A percentile compares a stretch with the other conserved stretches of the same genome.
Conservation (phyloP, 1,140 invertebrate species). For the Musca vetustissima region DNA sequence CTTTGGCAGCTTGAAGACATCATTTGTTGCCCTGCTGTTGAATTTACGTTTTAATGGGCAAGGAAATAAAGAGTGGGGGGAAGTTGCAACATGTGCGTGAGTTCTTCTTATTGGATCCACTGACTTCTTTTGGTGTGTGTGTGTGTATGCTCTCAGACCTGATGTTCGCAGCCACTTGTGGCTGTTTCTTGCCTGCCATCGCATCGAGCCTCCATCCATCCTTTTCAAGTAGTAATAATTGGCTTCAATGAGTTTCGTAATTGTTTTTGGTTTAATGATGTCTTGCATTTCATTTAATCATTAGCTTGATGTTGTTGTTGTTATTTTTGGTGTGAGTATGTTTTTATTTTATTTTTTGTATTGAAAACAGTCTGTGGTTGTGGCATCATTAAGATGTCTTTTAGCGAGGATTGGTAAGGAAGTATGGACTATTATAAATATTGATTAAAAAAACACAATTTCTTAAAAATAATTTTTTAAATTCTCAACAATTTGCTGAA, state of each 20-base stretch:
- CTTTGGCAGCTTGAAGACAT: background rate
- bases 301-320: conserved; percentile 15
- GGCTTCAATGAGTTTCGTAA: conserved; percentile 28
- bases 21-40: background rate
- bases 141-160: background rate
- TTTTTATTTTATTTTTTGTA: conserved; percentile 1
- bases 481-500: no score
- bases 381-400: no score
- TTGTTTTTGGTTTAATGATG: conserved; percentile 27
- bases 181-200: conserved; percentile 7
- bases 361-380: background rate
- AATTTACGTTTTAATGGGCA: background rate
- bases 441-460: no score
- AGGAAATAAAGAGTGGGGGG: background rate
- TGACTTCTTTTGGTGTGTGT: background rate
- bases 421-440: no score
- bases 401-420: no score
- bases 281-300: conserved; percentile 27
- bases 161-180: background rate
- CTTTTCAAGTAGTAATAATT: conserved; percentile 20
- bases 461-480: no score
- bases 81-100: conserved; percentile 22
- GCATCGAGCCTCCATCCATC: background rate
- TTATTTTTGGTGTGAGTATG: conserved; percentile 1
- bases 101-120: background rate